phyloP scores from a whole-genome alignment of 2,113 vertebrate genomes.

The Nicator chloris region DNA sequence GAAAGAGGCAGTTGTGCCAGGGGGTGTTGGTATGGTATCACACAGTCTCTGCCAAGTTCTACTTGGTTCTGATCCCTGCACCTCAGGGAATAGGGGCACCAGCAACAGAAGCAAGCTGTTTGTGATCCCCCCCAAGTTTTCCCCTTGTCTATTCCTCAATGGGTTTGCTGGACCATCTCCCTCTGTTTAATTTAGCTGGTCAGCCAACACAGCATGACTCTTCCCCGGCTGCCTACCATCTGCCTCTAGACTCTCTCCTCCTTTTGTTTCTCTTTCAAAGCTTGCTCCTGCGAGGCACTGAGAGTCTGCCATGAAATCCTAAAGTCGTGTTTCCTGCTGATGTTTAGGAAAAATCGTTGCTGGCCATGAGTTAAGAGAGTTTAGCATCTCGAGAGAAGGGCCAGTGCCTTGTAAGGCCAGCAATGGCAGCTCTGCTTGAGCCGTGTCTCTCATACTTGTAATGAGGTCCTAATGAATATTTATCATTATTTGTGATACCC shows the following conservation, averaged over 20 bases:
- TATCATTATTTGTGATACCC: constrained; percentile 50
- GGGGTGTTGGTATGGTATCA: not conserved
- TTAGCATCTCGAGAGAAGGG: not conserved
- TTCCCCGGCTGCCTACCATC: constrained; percentile 5
- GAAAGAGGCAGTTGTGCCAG: not conserved
- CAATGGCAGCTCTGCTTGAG: not conserved
- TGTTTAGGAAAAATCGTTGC: not conserved
- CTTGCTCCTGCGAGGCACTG: not conserved
- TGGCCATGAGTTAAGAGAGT: not conserved
- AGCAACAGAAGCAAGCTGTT: not conserved
- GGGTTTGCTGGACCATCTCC: not conserved
- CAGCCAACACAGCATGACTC: not conserved
- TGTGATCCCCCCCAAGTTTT: not conserved
- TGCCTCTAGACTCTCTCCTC: not conserved
- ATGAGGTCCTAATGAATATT: constrained; percentile 58
- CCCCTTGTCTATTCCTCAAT: not conserved
- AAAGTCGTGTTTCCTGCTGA: not conserved
- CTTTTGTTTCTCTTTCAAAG: not conserved
- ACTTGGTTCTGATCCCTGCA: not conserved
- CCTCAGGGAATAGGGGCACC: not conserved
- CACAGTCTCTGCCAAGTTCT: not conserved
- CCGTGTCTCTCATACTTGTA: not conserved
- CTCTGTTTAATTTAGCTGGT: not conserved
- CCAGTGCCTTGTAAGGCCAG: not conserved
- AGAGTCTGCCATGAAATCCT: not conserved